Evolutionary conservation across 2,797 vertebrate species (phyloP), one percentile per base, ranked within the genome.

Genomic region (Urosaurus nigricauda): DNA sequence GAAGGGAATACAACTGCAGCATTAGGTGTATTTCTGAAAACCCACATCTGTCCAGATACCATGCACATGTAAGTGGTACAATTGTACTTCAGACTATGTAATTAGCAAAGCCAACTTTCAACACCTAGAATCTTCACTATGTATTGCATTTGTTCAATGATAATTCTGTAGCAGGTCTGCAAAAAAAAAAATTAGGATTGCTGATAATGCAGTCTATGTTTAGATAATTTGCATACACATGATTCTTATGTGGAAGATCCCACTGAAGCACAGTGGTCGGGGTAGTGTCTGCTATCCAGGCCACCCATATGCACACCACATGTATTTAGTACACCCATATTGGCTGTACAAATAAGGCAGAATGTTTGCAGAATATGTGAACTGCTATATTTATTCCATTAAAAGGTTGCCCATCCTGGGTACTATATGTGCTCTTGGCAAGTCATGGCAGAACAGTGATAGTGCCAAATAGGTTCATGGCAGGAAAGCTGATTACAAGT

Each of bases 381-480:
- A 60, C 19, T 70, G 12, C 13, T 40, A 60, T 47, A 12, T 79
- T 79, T 77, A 53, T 37, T 26, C 88, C 79, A 81, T 16, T 17
- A 29, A 60, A 75, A 83, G n/a, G 32, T 17, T 40, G 35, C 4
- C 12, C 70, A n/a, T 16, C 43, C 1, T 68, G 74, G 81, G 73
- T 0, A 0, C 6, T 84, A 81, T 0, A 58, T 68, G 19, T 19
- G 88, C 87, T 6, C 29, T 9, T 43, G 12, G 2, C 9, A 47
- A 84, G 85, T 0, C 89, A 91, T 2, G 5, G 0, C 11, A 86
- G 83, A 92, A 68, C 2, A 1, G 71, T 0, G 7, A 6, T 17
- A 16, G 63, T 12, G 60, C 63, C 82, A 79, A 29, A 53, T 0
- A 74, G 7, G 77, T 0, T 0, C 19, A 35, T 1, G 2, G 1